Base-by-base conservation (phyloP, 1,140 invertebrate species). In the Whitmania pigra region DNA sequence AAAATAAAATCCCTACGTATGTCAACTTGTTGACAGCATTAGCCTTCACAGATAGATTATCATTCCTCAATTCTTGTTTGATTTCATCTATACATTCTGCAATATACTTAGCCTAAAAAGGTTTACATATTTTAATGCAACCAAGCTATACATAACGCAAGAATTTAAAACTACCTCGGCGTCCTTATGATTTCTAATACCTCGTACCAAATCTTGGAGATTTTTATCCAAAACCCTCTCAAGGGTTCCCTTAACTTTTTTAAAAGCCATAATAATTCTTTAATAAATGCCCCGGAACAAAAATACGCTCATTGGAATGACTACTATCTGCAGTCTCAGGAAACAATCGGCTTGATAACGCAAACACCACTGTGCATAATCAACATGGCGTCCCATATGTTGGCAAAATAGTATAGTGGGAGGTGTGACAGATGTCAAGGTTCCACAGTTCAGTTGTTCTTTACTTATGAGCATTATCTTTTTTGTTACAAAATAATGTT, bases 161-260 rank as follows among this genome's bases (percentile, higher is more conserved):
- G n/a, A 69, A 76, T 77, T 81, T 49, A 36, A 36, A 57, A 22
- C 85, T 87, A 97, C 95, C 90, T 99, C 97, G 88, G 95, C 97
- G 84, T 99, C 95, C 86, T 98, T 98, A 83, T 99, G 98, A 85
- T 99, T 99, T 79, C 97, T 85, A 77, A 99, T 99, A 73, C 97
- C 96, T 74, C 97, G 88, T 36, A 99, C 97, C 76, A 99, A 86
- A 87, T 99, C 97, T 67, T 95, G 97, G 73, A 99, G 84, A 86
- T 97, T 99, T 85, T 99, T 99, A 84, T 99, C 97, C 84, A 99
- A 97, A 88, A 99, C 93, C 78, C 96, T 88, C 83, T 99, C 96
- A 76, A 99, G 88, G 83, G 98, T 98, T 69, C 93, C 94, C 85
- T 97, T 97, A 74, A 99, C 95, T 86, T 97, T 98, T 81, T 78